These are phyloP conservation scores for Pyrocoelia pectoralis DNA, from an alignment of 2,888 invertebrate genomes.

Conservation along the genomic window DNA sequence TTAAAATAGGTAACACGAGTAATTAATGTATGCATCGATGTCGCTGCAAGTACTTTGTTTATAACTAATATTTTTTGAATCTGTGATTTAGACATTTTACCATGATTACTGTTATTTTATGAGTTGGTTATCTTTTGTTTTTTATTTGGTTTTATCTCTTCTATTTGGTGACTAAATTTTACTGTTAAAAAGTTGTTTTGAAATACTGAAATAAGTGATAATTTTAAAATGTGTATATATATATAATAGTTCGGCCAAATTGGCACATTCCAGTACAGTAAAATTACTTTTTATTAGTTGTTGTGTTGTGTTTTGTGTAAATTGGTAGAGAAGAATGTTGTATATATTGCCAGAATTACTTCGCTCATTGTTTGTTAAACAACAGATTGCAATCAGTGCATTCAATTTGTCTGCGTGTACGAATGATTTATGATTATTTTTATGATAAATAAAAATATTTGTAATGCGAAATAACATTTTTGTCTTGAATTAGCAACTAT, in stretches of 20 bases:
- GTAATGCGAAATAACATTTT: conserved; percentile 46
- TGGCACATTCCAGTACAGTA: conserved; percentile 54
- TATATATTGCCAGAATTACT: conserved; percentile 59
- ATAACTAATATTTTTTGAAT: conserved; percentile 41
- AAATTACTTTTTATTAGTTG: conserved; percentile 54
- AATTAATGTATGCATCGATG: conserved; percentile 38
- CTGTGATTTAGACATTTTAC: conserved; percentile 50
- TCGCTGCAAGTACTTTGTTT: conserved; percentile 40
- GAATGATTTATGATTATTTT: conserved; percentile 61
- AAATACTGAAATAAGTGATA: conserved; percentile 23
- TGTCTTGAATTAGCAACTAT: not conserved
- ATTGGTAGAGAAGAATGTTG: conserved; percentile 51
- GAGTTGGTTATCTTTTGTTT: conserved; percentile 37
- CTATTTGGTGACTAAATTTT: conserved; percentile 28
- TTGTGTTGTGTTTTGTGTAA: conserved; percentile 58
- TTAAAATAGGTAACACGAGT: conserved; percentile 26
- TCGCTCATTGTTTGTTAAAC: conserved; percentile 57
- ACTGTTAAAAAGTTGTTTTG: conserved; percentile 28
- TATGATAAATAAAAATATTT: conserved; percentile 60
- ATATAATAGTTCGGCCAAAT: conserved; percentile 43
- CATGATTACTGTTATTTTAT: conserved; percentile 45
- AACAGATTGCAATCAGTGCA: conserved; percentile 49
- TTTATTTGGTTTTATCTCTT: conserved; percentile 24
- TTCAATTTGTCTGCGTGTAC: conserved; percentile 58
- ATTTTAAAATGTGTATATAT: conserved; percentile 43